phyloP scores from a whole-genome alignment of 2,888 invertebrate genomes.

The Cerceris rybyensis region DNA sequence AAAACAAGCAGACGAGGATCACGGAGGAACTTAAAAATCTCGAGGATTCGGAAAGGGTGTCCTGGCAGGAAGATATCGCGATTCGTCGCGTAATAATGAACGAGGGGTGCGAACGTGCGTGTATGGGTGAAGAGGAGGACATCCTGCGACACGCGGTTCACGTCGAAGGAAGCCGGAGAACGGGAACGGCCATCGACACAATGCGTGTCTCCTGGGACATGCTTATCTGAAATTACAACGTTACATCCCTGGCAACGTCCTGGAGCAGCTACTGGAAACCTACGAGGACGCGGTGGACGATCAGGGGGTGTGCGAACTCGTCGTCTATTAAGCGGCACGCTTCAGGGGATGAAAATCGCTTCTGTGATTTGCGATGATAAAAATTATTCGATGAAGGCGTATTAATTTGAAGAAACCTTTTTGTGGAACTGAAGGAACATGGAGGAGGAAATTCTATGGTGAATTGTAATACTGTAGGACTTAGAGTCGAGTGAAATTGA shows the following conservation, averaged over 20 bases:
- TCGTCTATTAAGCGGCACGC: too few species aligned
- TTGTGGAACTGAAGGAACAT: too few species aligned
- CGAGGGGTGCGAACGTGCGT: conserved; percentile 50
- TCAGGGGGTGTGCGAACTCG: background rate
- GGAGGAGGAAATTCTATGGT: too few species aligned
- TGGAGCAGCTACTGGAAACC: conserved; percentile 71
- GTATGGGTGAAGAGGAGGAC: conserved; percentile 42
- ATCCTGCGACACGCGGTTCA: conserved; percentile 66
- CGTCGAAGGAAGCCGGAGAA: conserved; percentile 59
- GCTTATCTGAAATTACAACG: conserved; percentile 82
- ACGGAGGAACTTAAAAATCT: conserved; percentile 29
- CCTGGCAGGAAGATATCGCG: conserved; percentile 67
- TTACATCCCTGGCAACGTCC: conserved; percentile 72
- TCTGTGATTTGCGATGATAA: too few species aligned
- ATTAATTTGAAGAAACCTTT: too few species aligned
- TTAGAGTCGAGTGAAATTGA: too few species aligned
- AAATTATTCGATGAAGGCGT: too few species aligned
- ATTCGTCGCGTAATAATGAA: conserved; percentile 64
- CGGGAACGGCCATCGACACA: conserved; percentile 69
- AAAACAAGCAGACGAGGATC: too few species aligned
- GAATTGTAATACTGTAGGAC: too few species aligned
- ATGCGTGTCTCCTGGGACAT: conserved; percentile 80
- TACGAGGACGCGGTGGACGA: conserved; percentile 28
- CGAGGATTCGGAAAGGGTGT: conserved; percentile 56
- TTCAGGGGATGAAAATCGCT: too few species aligned